A percentile compares a stretch with the other conserved stretches of the same genome.
These are phyloP conservation scores for Amphilophus citrinellus DNA, from an alignment of 2,113 vertebrate genomes.

Conservation along the genomic window DNA sequence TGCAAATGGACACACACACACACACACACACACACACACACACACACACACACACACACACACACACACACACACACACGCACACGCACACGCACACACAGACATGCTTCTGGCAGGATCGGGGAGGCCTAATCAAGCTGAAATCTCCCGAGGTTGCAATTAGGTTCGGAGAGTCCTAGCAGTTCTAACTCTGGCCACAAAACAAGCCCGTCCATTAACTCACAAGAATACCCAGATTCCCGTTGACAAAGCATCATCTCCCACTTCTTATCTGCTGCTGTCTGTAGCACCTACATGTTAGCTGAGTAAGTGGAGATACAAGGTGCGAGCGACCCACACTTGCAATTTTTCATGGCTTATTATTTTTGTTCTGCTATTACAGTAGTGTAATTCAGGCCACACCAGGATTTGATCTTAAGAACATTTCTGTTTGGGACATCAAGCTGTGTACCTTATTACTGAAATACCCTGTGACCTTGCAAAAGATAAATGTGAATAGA, in stretches of 20 bases:
- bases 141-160: conserved; percentile 69
- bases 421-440: not conserved
- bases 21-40: conserved; percentile 3
- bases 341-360: not conserved
- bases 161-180: conserved; percentile 56
- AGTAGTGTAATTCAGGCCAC: not conserved
- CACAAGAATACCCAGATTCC: conserved; percentile 37
- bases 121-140: conserved; percentile 62
- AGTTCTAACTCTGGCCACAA: conserved; percentile 37
- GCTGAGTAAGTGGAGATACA: not conserved
- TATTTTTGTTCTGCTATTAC: not conserved
- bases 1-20: not conserved
- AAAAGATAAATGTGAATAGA: not conserved
- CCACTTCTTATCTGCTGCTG: not conserved
- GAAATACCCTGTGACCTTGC: not conserved
- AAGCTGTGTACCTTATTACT: not conserved
- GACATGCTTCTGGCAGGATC: conserved; percentile 38
- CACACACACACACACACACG: not conserved
- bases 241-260: conserved; percentile 24
- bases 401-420: not conserved
- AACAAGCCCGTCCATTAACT: conserved; percentile 46
- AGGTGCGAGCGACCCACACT: not conserved
- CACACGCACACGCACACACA: conserved; percentile 10
- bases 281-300: not conserved
- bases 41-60: not conserved